Conservation (phyloP, 2,113 vertebrate species). For the Sitta europaea region DNA sequence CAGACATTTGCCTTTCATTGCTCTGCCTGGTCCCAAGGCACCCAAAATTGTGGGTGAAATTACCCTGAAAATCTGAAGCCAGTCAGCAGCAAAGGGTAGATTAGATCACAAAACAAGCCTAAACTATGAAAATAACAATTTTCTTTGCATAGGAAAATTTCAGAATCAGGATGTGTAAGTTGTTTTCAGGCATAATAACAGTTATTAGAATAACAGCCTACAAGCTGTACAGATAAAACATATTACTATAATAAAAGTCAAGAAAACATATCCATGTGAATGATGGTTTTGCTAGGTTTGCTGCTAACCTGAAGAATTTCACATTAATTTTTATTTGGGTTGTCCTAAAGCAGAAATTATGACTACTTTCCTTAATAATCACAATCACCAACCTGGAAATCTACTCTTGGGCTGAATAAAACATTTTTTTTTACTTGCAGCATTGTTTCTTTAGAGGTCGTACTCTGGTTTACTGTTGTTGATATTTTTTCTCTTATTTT, state of each 20-base stretch:
- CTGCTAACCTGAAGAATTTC: slow-evolving; percentile 3
- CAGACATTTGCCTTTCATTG: background rate
- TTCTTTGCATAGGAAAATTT: background rate
- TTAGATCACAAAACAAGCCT: background rate
- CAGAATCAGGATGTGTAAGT: background rate
- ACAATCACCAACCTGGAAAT: background rate
- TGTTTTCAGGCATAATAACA: slow-evolving; percentile 5
- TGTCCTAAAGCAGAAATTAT: background rate
- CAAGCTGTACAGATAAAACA: background rate
- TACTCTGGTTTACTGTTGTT: background rate
- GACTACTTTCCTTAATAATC: background rate
- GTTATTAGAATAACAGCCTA: slow-evolving; percentile 15
- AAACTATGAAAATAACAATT: background rate
- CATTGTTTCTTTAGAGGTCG: background rate
- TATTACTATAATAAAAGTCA: background rate
- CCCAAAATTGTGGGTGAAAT: background rate
- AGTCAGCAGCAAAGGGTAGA: background rate
- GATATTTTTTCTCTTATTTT: background rate
- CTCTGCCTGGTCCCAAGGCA: background rate
- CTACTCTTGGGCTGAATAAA: background rate
- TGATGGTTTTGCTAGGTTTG: background rate
- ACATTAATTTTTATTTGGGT: slow-evolving; percentile 7
- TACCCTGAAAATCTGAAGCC: background rate
- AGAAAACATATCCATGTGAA: background rate
- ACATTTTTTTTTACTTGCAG: background rate